A percentile compares a stretch with the other conserved stretches of the same genome.
Evolutionary conservation across 2,113 vertebrate genomes (phyloP).

Genomic region (Xiphorhynchus elegans): DNA sequence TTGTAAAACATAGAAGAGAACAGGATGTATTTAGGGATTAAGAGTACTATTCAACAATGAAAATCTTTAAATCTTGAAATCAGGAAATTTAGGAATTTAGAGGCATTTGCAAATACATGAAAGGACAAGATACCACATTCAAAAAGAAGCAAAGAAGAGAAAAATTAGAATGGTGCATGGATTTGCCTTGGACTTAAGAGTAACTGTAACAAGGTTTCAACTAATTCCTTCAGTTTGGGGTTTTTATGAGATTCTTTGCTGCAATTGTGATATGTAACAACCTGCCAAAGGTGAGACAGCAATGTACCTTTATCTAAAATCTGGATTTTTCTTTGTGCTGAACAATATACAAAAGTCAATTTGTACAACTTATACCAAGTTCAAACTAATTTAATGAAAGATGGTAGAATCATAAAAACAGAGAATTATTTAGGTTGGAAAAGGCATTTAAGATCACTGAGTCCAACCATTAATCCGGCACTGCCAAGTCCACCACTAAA

Average conservation of each 20-base stretch:
- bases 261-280: neutral
- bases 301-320: neutral
- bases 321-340: neutral
- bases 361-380: neutral
- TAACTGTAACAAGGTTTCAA: neutral
- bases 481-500: neutral
- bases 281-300: neutral
- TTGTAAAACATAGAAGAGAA: neutral
- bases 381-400: neutral
- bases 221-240: neutral
- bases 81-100: neutral
- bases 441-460: neutral
- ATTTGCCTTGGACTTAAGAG: neutral
- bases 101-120: neutral
- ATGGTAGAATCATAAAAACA: neutral
- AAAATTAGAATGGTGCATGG: neutral
- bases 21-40: neutral
- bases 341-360: neutral
- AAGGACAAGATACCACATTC: neutral
- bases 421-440: neutral
- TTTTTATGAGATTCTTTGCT: neutral
- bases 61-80: neutral
- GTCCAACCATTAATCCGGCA: neutral
- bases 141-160: neutral
- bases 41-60: neutral